These are phyloP conservation scores for Porites evermanni DNA, from an alignment of 92 coral and sea anemone species.

Conservation along the genomic window DNA sequence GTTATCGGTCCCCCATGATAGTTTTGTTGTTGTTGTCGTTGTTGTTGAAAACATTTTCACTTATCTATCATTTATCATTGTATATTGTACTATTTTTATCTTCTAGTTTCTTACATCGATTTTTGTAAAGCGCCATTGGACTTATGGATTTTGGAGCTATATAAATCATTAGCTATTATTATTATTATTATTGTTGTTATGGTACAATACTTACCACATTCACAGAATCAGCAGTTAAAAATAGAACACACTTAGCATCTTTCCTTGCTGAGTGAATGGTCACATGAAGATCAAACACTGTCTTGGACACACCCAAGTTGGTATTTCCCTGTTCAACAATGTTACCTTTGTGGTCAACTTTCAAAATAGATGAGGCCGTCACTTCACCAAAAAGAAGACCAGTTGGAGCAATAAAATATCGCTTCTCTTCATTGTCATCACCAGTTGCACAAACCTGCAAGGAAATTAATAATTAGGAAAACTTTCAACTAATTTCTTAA, in stretches of 20 bases:
- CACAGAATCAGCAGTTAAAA: slow-evolving; percentile 69
- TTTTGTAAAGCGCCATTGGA: too few relatives aligned
- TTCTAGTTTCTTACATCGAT: too few relatives aligned
- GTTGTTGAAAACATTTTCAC: too few relatives aligned
- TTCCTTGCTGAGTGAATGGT: slow-evolving; percentile 79
- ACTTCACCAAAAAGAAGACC: slow-evolving; percentile 87
- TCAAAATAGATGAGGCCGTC: slow-evolving; percentile 85
- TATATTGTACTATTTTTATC: too few relatives aligned
- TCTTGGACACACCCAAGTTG: slow-evolving; percentile 74
- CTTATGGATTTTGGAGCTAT: too few relatives aligned
- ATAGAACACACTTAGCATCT: slow-evolving; percentile 88
- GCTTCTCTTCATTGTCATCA: slow-evolving; percentile 29
- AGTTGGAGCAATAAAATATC: slow-evolving; percentile 70
- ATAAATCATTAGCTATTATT: too few relatives aligned
- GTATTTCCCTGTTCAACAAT: slow-evolving; percentile 83
- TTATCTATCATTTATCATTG: too few relatives aligned
- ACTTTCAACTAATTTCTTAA: too few relatives aligned
- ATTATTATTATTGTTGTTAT: not conserved
- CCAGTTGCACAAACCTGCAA: slow-evolving; percentile 32
- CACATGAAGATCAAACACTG: slow-evolving; percentile 76
- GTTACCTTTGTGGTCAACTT: slow-evolving; percentile 83
- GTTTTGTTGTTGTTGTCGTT: too few relatives aligned
- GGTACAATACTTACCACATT: slow-evolving; percentile 75
- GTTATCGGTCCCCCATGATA: too few relatives aligned
- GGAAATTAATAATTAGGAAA: not conserved